A percentile compares a stretch with the other conserved stretches of the same genome.
These are phyloP conservation scores for Lepidotrigona ventralis DNA, from an alignment of 1,140 invertebrate genomes.

Conservation along the genomic window DNA sequence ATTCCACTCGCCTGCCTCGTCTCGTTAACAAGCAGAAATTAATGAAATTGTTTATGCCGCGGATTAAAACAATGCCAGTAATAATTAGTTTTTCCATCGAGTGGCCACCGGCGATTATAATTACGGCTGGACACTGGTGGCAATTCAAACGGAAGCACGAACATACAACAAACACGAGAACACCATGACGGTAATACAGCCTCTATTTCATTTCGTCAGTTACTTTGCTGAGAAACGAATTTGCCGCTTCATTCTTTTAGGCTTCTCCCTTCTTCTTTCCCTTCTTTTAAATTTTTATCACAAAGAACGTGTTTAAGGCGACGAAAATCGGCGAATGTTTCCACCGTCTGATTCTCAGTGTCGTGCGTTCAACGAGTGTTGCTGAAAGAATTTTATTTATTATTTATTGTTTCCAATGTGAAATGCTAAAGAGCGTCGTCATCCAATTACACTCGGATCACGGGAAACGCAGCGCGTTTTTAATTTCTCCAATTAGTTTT, in stretches of 20 bases:
- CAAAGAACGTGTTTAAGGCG: too few relatives aligned
- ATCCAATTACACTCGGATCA: neutral
- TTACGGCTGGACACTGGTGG: constrained; percentile 3
- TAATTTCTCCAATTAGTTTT: neutral
- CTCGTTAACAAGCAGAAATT: constrained; percentile 49
- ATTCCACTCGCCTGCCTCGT: constrained; percentile 23
- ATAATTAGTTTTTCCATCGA: constrained; percentile 61
- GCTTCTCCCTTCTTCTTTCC: neutral
- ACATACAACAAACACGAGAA: neutral
- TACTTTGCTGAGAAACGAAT: neutral
- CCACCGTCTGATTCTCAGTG: neutral
- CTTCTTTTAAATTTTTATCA: neutral
- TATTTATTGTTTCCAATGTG: neutral
- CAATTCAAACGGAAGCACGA: constrained; percentile 5
- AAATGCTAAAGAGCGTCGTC: neutral
- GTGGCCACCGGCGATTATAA: constrained; percentile 27
- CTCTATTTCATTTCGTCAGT: constrained; percentile 11
- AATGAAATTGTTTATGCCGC: constrained; percentile 60
- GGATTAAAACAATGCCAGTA: constrained; percentile 54
- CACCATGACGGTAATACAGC: neutral
- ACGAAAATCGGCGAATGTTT: neutral
- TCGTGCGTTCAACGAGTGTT: neutral
- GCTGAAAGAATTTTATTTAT: neutral
- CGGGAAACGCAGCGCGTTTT: neutral
- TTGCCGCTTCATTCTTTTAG: neutral